These are phyloP conservation scores for Acrossocheilus fasciatus DNA, from an alignment of 2,797 vertebrate species.

Conservation along the genomic window DNA sequence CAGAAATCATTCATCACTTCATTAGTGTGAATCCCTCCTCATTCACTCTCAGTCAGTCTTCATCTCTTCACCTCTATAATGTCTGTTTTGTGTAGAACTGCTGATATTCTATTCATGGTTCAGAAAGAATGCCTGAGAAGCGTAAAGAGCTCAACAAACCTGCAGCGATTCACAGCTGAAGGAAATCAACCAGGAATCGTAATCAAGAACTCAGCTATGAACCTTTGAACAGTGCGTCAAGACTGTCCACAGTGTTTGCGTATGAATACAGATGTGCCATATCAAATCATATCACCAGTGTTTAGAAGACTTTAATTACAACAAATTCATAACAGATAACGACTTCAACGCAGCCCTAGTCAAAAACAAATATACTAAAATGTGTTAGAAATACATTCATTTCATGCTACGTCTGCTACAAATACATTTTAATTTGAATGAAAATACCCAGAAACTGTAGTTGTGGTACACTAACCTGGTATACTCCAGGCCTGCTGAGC, in stretches of 20 bases:
- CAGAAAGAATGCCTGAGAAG: not conserved
- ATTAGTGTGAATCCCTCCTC: not conserved
- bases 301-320: conserved; percentile 57
- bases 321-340: conserved; percentile 42
- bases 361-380: not conserved
- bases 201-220: not conserved
- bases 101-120: not conserved
- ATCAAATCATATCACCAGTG: conserved; percentile 42
- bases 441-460: not conserved
- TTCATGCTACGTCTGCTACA: not conserved
- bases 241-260: not conserved
- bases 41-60: not conserved
- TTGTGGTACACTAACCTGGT: not conserved
- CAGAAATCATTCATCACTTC: not conserved
- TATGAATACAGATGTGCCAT: conserved; percentile 4
- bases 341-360: not conserved
- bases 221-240: not conserved
- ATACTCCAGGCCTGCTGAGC: not conserved
- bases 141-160: not conserved
- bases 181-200: not conserved
- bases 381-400: not conserved
- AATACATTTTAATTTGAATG: not conserved
- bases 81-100: not conserved
- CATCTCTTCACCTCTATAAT: not conserved
- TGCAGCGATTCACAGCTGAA: not conserved